phyloP scores from a whole-genome alignment of 2,113 vertebrate genomes.

The Tragelaphus scriptus region DNA sequence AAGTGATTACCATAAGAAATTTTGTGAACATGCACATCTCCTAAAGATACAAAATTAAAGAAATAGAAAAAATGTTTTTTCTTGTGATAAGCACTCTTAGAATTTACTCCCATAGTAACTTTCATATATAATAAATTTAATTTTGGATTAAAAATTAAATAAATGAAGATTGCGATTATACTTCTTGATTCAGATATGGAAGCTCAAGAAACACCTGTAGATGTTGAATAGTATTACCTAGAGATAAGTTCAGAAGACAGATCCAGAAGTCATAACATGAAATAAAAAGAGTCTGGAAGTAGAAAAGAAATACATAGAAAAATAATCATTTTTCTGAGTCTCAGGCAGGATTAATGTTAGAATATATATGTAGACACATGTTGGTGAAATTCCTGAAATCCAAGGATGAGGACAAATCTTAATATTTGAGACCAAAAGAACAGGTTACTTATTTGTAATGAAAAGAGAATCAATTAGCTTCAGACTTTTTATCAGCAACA shows the following conservation, averaged over 20 bases:
- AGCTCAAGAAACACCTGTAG: not conserved
- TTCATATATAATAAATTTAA: not conserved
- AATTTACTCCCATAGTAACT: not conserved
- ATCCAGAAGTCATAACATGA: not conserved
- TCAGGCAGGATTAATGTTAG: not conserved
- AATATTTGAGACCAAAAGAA: not conserved
- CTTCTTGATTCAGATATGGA: not conserved
- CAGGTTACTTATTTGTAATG: not conserved
- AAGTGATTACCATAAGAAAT: not conserved
- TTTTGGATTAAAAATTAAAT: not conserved
- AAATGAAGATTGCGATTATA: not conserved
- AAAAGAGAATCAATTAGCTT: conserved; percentile 30
- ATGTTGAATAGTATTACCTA: not conserved
- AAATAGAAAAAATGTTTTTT: not conserved
- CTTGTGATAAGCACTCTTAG: not conserved
- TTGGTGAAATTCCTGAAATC: not conserved
- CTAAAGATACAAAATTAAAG: not conserved
- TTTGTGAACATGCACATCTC: not conserved
- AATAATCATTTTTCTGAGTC: not conserved
- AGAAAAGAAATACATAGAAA: not conserved
- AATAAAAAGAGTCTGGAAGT: not conserved
- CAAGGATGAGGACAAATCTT: not conserved
- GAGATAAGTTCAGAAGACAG: not conserved
- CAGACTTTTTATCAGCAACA: not conserved
- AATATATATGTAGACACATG: not conserved